phyloP scores from a whole-genome alignment of 2,888 invertebrate genomes.

The Meiosimyza platycephala region DNA sequence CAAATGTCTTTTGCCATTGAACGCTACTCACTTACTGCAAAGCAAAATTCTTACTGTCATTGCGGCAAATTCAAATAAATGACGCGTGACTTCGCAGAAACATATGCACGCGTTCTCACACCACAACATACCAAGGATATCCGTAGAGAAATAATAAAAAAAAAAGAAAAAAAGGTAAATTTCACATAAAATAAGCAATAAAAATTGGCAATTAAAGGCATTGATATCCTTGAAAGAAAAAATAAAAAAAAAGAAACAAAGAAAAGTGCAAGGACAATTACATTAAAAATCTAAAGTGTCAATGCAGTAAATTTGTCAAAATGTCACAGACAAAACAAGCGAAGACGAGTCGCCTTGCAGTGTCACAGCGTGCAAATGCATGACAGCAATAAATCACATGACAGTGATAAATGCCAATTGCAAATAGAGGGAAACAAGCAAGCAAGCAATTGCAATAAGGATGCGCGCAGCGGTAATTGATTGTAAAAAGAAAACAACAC shows the following conservation, averaged over 20 bases:
- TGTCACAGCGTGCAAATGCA: constrained; percentile 1
- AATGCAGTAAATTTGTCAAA: constrained; percentile 29
- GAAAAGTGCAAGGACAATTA: neutral
- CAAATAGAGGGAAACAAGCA: neutral
- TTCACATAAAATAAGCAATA: constrained; percentile 13
- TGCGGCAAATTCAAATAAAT: constrained; percentile 18
- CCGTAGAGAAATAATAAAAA: neutral
- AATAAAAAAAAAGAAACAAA: neutral
- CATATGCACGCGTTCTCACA: constrained; percentile 24
- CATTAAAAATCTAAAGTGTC: constrained; percentile 27
- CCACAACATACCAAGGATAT: neutral
- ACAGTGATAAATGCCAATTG: constrained; percentile 29
- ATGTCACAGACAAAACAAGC: constrained; percentile 15
- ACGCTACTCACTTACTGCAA: too few species aligned
- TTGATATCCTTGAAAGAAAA: constrained; percentile 1
- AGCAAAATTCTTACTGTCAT: constrained; percentile 4
- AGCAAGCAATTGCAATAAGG: neutral
- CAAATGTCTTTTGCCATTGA: neutral
- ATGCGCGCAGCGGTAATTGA: constrained; percentile 16
- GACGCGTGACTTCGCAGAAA: constrained; percentile 24
- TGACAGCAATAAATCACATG: constrained; percentile 30
- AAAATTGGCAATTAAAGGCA: constrained; percentile 15
- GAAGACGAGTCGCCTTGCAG: neutral
- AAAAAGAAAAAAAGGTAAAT: neutral
- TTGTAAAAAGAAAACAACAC: neutral